A percentile compares a stretch with the other conserved stretches of the same genome.
phyloP scores from a whole-genome alignment of 1,140 invertebrate genomes.

The Tetraneura akinire region DNA sequence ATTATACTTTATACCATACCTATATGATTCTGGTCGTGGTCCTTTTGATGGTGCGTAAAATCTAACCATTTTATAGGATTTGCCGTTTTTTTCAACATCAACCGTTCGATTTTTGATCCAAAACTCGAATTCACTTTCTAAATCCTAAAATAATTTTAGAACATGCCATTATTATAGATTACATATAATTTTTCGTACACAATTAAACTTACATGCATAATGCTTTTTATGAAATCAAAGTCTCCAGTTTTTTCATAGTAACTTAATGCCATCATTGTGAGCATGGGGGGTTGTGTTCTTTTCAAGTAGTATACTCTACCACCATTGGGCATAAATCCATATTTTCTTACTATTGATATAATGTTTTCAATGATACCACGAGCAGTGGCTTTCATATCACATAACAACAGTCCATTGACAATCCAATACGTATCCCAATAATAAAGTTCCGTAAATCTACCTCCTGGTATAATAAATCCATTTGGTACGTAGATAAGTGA shows the following conservation, averaged over 20 bases:
- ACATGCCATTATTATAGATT: constrained; percentile 13
- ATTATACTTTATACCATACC: not conserved
- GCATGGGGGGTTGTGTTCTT: constrained; percentile 80
- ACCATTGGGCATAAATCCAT: constrained; percentile 78
- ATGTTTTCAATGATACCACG: constrained; percentile 79
- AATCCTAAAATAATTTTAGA: constrained; percentile 58
- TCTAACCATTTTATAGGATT: constrained; percentile 65
- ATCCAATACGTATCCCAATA: constrained; percentile 93
- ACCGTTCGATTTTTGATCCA: constrained; percentile 63
- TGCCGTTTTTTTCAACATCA: constrained; percentile 62
- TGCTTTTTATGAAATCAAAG: constrained; percentile 64
- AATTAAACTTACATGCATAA: constrained; percentile 59
- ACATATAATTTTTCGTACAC: not conserved
- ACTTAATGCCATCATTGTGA: constrained; percentile 74
- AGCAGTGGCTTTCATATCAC: constrained; percentile 74
- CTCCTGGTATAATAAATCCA: constrained; percentile 84
- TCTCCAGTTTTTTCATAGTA: constrained; percentile 72
- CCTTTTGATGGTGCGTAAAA: constrained; percentile 63
- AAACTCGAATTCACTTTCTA: constrained; percentile 72
- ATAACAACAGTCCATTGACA: constrained; percentile 73
- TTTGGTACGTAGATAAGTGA: constrained; percentile 78
- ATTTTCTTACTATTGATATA: constrained; percentile 66
- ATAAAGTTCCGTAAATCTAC: constrained; percentile 82
- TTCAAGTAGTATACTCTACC: constrained; percentile 75
- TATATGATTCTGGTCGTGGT: constrained; percentile 79